These are phyloP conservation scores for Hedychridium roseum DNA, from an alignment of 2,888 invertebrate species.

Conservation along the genomic window DNA sequence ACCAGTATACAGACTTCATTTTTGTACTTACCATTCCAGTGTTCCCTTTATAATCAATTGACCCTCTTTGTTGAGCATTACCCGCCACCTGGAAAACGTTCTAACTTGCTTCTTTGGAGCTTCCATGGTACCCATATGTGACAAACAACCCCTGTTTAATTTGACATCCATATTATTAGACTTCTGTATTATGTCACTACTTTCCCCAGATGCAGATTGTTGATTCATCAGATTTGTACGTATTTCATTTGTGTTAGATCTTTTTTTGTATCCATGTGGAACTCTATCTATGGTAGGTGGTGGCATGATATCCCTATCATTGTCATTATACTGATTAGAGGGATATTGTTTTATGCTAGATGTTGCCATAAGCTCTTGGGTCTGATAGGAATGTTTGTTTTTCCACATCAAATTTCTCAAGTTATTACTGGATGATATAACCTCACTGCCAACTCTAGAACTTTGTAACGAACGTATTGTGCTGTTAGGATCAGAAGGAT, in stretches of 20 bases:
- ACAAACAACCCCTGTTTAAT: no score
- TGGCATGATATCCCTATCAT: slow-evolving; percentile 42
- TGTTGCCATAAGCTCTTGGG: slow-evolving; percentile 26
- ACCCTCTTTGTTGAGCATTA: slow-evolving; percentile 42
- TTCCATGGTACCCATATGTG: no score
- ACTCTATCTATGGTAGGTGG: slow-evolving; percentile 33
- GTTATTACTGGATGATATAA: slow-evolving; percentile 48
- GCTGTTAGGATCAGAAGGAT: slow-evolving; percentile 33
- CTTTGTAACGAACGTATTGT: slow-evolving; percentile 16
- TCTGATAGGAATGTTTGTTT: slow-evolving; percentile 1
- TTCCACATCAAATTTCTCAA: slow-evolving; percentile 37
- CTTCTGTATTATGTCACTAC: no score
- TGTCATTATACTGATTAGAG: neutral
- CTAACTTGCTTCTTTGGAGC: slow-evolving; percentile 7
- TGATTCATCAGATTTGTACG: no score
- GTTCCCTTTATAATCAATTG: slow-evolving; percentile 52
- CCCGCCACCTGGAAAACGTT: slow-evolving; percentile 47
- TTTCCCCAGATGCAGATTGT: no score
- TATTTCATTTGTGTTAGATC: neutral
- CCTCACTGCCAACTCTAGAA: slow-evolving; percentile 40
- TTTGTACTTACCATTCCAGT: slow-evolving; percentile 37
- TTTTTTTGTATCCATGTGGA: neutral
- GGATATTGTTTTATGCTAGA: slow-evolving; percentile 40
- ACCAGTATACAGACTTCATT: neutral
- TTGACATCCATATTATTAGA: no score